These are phyloP conservation scores for Dermochelys coriacea DNA, from an alignment of 2,797 vertebrate genomes.

Conservation along the genomic window DNA sequence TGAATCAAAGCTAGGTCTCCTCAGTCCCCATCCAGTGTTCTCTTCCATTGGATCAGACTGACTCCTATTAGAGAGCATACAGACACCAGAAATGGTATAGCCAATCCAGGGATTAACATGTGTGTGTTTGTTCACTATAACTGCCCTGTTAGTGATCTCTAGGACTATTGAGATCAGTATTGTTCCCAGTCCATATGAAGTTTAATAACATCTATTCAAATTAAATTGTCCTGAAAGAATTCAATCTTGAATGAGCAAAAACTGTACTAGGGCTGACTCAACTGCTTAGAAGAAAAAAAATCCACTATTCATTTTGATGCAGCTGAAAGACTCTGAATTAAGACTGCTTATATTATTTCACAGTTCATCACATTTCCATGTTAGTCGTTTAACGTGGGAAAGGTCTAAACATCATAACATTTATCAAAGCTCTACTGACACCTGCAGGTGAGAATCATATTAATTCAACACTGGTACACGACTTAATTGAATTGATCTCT, in stretches of 20 bases:
- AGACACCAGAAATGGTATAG: neutral
- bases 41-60: neutral
- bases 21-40: neutral
- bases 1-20: neutral
- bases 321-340: neutral
- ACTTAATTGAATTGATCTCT: neutral
- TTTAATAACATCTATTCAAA: neutral
- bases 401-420: too few relatives aligned
- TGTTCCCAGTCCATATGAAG: neutral
- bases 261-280: neutral
- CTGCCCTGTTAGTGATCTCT: neutral
- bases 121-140: neutral
- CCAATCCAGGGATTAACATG: neutral
- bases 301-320: neutral
- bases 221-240: fast-evolving
- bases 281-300: neutral
- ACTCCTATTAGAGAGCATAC: neutral
- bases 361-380: fast-evolving
- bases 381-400: neutral
- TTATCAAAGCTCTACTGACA: neutral
- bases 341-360: neutral
- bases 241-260: neutral
- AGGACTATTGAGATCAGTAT: neutral
- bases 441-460: neutral
- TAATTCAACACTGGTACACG: neutral